A percentile compares a stretch with the other conserved stretches of the same genome.
Conservation (phyloP, 2,113 vertebrate species). For the Spermophilus dauricus region DNA sequence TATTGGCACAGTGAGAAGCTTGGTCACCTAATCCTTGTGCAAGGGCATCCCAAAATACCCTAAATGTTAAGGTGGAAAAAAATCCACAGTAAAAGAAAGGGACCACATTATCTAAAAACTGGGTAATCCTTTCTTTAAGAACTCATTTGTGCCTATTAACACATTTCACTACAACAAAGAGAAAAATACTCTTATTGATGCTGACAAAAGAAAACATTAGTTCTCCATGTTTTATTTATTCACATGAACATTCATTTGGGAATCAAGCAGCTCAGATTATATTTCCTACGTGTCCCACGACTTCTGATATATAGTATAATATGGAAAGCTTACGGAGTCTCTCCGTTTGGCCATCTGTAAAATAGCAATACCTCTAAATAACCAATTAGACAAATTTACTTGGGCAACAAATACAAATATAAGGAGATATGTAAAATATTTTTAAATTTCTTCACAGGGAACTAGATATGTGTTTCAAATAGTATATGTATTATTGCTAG, state of each 20-base stretch:
- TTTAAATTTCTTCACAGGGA: conserved; percentile 33
- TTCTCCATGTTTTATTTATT: conserved; percentile 41
- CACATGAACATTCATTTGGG: neutral
- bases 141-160: neutral
- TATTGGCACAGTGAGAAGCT: neutral
- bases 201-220: conserved; percentile 54
- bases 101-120: neutral
- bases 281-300: neutral
- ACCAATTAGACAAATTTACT: conserved; percentile 4
- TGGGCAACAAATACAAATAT: neutral
- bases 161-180: conserved; percentile 19
- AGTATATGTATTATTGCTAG: neutral
- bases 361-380: conserved; percentile 46
- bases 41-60: neutral
- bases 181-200: conserved; percentile 9
- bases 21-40: accelerated
- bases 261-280: neutral
- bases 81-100: neutral
- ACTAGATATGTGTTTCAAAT: conserved; percentile 2
- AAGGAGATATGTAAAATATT: conserved; percentile 49
- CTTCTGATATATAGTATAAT: neutral
- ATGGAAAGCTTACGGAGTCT: neutral
- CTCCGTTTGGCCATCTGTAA: neutral
- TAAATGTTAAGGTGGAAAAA: neutral
- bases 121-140: neutral